These are phyloP conservation scores for Drosophila setifemur DNA, from an alignment of 1,140 invertebrate genomes.

Conservation along the genomic window DNA sequence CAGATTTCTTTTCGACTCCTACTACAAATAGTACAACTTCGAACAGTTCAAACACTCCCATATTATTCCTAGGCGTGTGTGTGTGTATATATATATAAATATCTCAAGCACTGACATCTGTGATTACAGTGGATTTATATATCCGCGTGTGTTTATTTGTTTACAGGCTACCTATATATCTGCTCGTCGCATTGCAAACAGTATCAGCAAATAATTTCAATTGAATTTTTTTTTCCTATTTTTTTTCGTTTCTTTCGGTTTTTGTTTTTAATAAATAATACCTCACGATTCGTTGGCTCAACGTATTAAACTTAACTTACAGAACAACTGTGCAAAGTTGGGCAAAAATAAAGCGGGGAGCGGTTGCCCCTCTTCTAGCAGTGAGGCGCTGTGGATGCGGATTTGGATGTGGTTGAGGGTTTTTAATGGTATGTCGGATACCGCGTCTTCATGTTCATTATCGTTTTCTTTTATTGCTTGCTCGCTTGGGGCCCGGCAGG, in stretches of 20 bases:
- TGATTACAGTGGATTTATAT: slow-evolving; percentile 44
- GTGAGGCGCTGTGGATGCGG: slow-evolving; percentile 37
- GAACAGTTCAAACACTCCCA: slow-evolving; percentile 14
- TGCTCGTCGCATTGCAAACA: slow-evolving; percentile 42
- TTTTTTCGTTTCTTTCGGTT: slow-evolving; percentile 28
- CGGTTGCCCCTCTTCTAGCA: slow-evolving; percentile 10
- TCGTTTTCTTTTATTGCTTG: slow-evolving; percentile 2
- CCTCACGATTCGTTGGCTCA: slow-evolving; percentile 75
- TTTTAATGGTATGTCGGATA: slow-evolving; percentile 42
- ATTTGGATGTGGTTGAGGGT: not conserved
- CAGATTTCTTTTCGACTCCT: slow-evolving; percentile 58
- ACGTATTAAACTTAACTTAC: slow-evolving; percentile 73
- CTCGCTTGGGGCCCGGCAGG: not conserved
- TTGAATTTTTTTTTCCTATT: slow-evolving; percentile 39
- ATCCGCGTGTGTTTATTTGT: slow-evolving; percentile 31
- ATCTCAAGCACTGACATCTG: slow-evolving; percentile 68
- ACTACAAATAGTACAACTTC: slow-evolving; percentile 46
- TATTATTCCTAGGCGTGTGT: slow-evolving; percentile 35
- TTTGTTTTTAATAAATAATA: slow-evolving; percentile 74
- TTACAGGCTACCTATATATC: slow-evolving; percentile 58
- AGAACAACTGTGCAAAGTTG: slow-evolving; percentile 73
- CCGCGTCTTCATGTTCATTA: slow-evolving; percentile 31
- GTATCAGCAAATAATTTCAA: slow-evolving; percentile 77
- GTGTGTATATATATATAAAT: slow-evolving; percentile 16
- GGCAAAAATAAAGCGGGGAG: slow-evolving; percentile 49